Percentiles rank a stretch among this genome's conserved stretches.
phyloP scores from a whole-genome alignment of 2,797 vertebrate genomes.

The Dromococcyx pavoninus region DNA sequence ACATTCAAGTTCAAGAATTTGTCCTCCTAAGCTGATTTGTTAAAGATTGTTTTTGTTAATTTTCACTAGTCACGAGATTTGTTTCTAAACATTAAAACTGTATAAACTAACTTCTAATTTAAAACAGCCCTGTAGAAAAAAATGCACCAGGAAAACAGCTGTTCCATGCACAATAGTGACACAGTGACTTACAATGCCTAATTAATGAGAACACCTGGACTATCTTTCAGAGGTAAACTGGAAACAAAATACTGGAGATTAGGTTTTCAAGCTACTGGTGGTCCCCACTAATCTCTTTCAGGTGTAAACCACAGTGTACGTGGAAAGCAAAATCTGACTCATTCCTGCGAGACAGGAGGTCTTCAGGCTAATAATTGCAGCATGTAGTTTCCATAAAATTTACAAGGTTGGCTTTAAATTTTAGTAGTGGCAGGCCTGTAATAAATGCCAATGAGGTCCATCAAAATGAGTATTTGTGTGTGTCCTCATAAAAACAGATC shows the following conservation, averaged over 20 bases:
- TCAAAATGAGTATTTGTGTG: constrained; percentile 64
- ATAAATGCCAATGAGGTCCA: constrained; percentile 60
- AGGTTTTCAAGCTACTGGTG: constrained; percentile 88
- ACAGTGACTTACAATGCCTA: constrained; percentile 75
- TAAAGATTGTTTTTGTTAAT: not conserved
- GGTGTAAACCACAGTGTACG: constrained; percentile 86
- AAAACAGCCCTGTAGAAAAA: constrained; percentile 69
- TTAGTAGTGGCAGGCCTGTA: constrained; percentile 71
- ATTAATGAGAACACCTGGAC: constrained; percentile 94
- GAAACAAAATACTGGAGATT: constrained; percentile 95
- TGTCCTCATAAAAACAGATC: constrained; percentile 69
- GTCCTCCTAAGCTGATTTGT: not conserved
- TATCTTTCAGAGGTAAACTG: constrained; percentile 79
- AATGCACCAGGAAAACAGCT: constrained; percentile 54
- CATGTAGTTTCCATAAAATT: constrained; percentile 69
- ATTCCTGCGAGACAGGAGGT: constrained; percentile 65
- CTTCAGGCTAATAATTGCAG: constrained; percentile 67
- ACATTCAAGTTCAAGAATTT: not conserved
- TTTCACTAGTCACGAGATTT: constrained; percentile 36
- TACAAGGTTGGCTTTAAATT: constrained; percentile 66
- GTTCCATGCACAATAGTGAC: constrained; percentile 69
- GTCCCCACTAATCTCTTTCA: constrained; percentile 92
- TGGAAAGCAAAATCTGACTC: constrained; percentile 64
- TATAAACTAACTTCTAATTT: constrained; percentile 73
- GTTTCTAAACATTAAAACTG: constrained; percentile 42